Percentiles rank a stretch among this genome's conserved stretches.
These are phyloP conservation scores for Crematogaster levior DNA, from an alignment of 2,888 invertebrate species.

Conservation along the genomic window DNA sequence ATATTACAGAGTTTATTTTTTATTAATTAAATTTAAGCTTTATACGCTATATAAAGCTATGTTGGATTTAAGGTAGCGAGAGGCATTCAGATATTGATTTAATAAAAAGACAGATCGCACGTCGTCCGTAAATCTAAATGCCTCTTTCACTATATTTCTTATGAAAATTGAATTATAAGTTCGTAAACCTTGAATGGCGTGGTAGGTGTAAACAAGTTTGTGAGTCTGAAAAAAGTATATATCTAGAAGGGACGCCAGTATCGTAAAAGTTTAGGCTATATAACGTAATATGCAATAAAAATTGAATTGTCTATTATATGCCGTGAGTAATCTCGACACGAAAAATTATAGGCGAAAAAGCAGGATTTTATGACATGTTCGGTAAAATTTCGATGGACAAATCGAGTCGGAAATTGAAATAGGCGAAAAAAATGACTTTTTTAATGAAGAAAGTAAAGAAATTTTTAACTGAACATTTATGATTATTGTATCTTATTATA, in stretches of 20 bases:
- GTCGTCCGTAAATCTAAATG: constrained; percentile 20
- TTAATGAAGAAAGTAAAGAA: not conserved
- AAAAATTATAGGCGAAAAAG: constrained; percentile 31
- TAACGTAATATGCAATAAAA: constrained; percentile 51
- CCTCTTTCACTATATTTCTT: constrained; percentile 32
- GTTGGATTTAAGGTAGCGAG: not conserved
- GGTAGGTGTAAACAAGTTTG: constrained; percentile 52
- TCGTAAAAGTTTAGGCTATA: constrained; percentile 34
- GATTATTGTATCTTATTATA: not conserved
- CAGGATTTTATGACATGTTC: constrained; percentile 26
- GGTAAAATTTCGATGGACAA: constrained; percentile 27
- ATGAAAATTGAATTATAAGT: constrained; percentile 46
- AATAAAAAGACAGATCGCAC: constrained; percentile 43
- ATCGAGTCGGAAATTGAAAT: constrained; percentile 6
- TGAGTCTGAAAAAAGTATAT: constrained; percentile 32
- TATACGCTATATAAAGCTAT: not conserved
- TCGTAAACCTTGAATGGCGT: constrained; percentile 28
- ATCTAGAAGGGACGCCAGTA: constrained; percentile 22
- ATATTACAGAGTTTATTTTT: not conserved
- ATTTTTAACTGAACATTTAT: not conserved
- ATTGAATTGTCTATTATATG: constrained; percentile 43
- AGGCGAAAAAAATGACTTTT: not conserved
- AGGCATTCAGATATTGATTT: constrained; percentile 12
- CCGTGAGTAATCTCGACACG: constrained; percentile 32
- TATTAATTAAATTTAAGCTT: not conserved